phyloP scores from a whole-genome alignment of 2,888 invertebrate genomes.

The Antheraea assamensis region DNA sequence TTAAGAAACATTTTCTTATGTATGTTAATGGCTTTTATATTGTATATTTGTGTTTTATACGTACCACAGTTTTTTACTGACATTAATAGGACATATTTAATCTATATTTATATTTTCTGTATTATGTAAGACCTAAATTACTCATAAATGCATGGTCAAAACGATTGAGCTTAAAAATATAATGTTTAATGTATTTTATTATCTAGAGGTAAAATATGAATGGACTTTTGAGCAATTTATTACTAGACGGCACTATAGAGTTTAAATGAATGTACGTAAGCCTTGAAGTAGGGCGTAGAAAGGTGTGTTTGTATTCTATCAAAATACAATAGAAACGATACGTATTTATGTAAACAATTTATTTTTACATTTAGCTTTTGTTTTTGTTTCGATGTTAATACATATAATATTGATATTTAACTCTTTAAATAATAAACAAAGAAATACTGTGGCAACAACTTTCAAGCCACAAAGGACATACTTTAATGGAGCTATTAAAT shows the following conservation, averaged over 20 bases:
- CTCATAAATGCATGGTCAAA: background rate
- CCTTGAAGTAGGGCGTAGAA: too few relatives aligned
- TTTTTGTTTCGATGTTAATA: too few relatives aligned
- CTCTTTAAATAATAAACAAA: too few relatives aligned
- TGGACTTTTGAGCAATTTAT: background rate
- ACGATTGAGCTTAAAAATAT: background rate
- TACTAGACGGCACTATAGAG: background rate
- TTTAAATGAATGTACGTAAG: too few relatives aligned
- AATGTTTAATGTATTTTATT: background rate
- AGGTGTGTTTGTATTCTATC: too few relatives aligned
- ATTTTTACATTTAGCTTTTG: too few relatives aligned
- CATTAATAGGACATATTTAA: background rate
- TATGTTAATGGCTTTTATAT: slow-evolving; percentile 40
- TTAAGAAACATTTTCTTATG: slow-evolving; percentile 52
- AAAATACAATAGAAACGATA: too few relatives aligned
- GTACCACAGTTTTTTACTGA: background rate
- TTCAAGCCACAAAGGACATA: too few relatives aligned
- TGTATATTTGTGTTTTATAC: background rate
- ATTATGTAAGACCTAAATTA: background rate
- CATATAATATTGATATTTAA: too few relatives aligned
- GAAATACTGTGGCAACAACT: too few relatives aligned
- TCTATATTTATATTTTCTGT: background rate
- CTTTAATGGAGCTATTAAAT: too few relatives aligned
- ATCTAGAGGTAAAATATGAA: background rate
- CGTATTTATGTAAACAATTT: too few relatives aligned